Evolutionary conservation across 1,140 invertebrate species (phyloP), one percentile per base, ranked within the genome.

Genomic region (Nixonia krombeini): DNA sequence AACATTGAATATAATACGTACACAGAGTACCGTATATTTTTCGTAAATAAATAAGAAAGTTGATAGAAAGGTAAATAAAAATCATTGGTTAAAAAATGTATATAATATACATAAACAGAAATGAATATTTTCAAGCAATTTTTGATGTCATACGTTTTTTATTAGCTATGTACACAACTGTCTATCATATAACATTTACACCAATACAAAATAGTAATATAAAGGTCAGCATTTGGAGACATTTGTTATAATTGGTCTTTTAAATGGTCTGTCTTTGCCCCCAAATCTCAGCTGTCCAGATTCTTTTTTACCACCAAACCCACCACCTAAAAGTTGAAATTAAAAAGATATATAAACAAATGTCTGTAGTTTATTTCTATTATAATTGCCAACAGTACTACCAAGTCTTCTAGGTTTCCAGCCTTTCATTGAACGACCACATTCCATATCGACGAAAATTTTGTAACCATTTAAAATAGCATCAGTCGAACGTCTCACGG

Each of bases 281-380:
- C 95, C 95, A 88, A 96, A 97, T 59, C 94, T 85, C 10, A 96
- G 82, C 73, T 97, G 95, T 0, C 95, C 94, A 1, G 94, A 94
- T 80, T 95, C 92, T 72, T 94, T 96, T 66, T 88, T 90, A 0
- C 94, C 95, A 7, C 94, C 93, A 76, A 96, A 92, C 10, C 94
- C 95, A 35, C 94, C 95, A 17, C 94, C 88, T 88, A 9, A 1
- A 74, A 76, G 47, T 56, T 21, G 37, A 47, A 58, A 18, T 8
- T 6, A 25, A 16, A 46, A 38, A 10, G 25, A 21, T 28, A 49
- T 42, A 47, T 49, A 44, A 45, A 53, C 12, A 41, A 44, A n/a
- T 1, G n/a, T 10, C n/a, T 18, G 9, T 0, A 42, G 42, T 42
- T 42, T 0, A 25, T 33, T 1, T 42, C 21, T 35, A 1, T 16